phyloP scores from a whole-genome alignment of 2,797 vertebrate genomes.

The Acanthurus tractus region DNA sequence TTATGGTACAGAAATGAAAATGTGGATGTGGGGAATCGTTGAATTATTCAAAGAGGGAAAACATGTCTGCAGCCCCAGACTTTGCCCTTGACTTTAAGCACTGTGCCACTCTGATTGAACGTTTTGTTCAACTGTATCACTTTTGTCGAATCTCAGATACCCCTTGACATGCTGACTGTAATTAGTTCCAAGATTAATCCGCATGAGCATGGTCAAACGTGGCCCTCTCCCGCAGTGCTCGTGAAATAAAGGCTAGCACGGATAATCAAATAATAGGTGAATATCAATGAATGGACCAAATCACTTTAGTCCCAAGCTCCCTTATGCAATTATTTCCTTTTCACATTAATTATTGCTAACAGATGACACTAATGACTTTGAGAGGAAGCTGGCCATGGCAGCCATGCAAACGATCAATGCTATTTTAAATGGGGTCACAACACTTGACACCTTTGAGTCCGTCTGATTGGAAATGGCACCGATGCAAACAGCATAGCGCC shows the following conservation, averaged over 20 bases:
- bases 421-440: constrained; percentile 77
- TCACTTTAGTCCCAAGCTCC: constrained; percentile 89
- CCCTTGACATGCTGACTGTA: constrained; percentile 77
- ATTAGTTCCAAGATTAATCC: constrained; percentile 88
- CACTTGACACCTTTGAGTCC: constrained; percentile 61
- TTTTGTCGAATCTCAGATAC: constrained; percentile 84
- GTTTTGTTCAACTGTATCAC: constrained; percentile 83
- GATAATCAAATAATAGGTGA: constrained; percentile 89
- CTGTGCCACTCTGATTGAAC: constrained; percentile 53
- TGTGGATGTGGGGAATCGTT: constrained; percentile 19
- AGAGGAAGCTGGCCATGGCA: constrained; percentile 86
- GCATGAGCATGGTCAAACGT: constrained; percentile 74
- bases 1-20: constrained; percentile 11
- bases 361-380: constrained; percentile 96
- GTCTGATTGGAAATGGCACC: constrained; percentile 44
- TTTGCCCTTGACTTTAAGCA: constrained; percentile 64
- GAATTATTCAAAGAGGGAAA: constrained; percentile 13
- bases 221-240: constrained; percentile 80
- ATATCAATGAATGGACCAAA: constrained; percentile 90
- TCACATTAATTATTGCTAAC: constrained; percentile 96
- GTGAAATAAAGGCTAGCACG: constrained; percentile 79
- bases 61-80: constrained; percentile 1
- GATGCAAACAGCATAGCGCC: constrained; percentile 20
- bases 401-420: constrained; percentile 85
- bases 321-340: constrained; percentile 95